These are phyloP conservation scores for Synergus laeviventris DNA, from an alignment of 2,888 invertebrate genomes.

Conservation along the genomic window DNA sequence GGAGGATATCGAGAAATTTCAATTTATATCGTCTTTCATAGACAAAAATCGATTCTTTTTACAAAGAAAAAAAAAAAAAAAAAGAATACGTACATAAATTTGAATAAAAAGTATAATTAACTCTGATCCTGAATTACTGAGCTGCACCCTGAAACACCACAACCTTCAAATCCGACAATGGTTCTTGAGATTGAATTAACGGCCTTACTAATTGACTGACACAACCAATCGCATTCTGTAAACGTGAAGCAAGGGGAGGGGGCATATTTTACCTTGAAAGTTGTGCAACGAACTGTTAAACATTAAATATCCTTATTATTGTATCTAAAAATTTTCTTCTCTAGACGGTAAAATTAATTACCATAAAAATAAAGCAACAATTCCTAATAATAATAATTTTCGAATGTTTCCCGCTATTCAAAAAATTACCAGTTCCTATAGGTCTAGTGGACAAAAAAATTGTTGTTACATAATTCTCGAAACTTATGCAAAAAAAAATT, in stretches of 20 bases:
- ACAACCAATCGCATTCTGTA: slow-evolving; percentile 31
- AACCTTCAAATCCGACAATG: slow-evolving; percentile 30
- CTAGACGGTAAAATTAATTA: no score
- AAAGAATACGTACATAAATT: no score
- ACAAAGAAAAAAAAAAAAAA: neutral
- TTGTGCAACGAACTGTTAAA: slow-evolving; percentile 60
- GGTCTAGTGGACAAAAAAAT: neutral
- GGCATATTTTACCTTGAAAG: slow-evolving; percentile 67
- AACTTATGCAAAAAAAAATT: slow-evolving; percentile 29
- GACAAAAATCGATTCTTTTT: neutral
- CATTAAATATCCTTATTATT: slow-evolving; percentile 1
- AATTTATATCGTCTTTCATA: neutral
- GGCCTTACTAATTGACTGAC: slow-evolving; percentile 41
- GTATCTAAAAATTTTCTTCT: neutral
- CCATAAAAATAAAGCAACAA: neutral
- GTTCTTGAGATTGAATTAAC: slow-evolving; percentile 57
- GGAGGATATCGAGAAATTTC: neutral
- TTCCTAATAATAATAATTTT: neutral
- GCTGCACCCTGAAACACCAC: neutral
- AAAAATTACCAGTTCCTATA: neutral
- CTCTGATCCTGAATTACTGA: neutral
- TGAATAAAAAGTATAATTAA: neutral
- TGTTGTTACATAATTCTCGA: neutral
- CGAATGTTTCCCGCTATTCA: neutral
- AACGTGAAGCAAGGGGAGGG: slow-evolving; percentile 49